These are phyloP conservation scores for Psittacula derbiana DNA, from an alignment of 2,797 vertebrate genomes.

Conservation along the genomic window DNA sequence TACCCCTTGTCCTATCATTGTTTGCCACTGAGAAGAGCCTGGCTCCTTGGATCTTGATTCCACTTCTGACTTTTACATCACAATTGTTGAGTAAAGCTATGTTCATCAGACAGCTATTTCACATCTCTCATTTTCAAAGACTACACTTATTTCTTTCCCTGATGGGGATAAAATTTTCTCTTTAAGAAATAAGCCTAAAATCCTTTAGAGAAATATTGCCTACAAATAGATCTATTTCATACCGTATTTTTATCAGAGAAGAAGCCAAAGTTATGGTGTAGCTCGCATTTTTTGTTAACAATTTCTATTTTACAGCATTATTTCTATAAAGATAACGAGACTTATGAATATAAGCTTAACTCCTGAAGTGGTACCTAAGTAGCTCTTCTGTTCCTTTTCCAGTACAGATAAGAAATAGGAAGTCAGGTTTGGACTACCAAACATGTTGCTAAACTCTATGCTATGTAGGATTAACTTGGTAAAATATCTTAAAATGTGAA, in stretches of 20 bases:
- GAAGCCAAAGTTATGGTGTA: neutral
- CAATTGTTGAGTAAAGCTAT: neutral
- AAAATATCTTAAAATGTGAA: neutral
- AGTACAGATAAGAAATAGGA: neutral
- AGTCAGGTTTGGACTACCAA: neutral
- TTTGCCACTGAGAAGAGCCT: no score
- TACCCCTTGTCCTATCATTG: no score
- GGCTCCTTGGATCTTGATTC: neutral
- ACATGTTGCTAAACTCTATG: neutral
- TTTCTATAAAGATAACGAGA: neutral
- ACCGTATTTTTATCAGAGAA: neutral
- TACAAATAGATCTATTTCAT: neutral
- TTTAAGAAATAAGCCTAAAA: neutral
- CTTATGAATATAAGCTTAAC: neutral
- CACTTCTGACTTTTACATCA: neutral
- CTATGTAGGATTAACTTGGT: neutral
- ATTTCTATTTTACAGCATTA: neutral
- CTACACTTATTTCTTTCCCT: neutral
- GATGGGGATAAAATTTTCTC: neutral
- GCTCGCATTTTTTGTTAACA: neutral
- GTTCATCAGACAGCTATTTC: neutral
- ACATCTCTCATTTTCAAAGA: neutral
- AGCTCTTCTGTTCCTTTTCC: neutral
- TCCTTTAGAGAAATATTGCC: neutral
- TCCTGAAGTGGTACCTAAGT: neutral